A percentile compares a stretch with the other conserved stretches of the same genome.
These are phyloP conservation scores for Lycaena phlaeas DNA, from an alignment of 2,888 invertebrate species.

Conservation along the genomic window DNA sequence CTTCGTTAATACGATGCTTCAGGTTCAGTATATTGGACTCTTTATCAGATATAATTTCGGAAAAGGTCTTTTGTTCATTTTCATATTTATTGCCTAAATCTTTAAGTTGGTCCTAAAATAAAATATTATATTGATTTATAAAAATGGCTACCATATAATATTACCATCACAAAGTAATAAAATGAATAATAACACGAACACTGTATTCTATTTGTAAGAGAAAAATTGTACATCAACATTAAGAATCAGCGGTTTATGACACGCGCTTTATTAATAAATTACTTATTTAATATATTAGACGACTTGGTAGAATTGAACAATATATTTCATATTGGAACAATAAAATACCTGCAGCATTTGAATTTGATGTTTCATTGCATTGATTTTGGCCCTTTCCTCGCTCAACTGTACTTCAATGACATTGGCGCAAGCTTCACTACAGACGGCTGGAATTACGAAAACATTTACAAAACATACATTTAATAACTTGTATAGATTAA, in stretches of 20 bases:
- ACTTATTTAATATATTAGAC: too few species aligned
- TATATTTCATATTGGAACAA: too few species aligned
- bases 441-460: slow-evolving; percentile 33
- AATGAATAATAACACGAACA: too few species aligned
- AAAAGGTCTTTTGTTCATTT: slow-evolving; percentile 31
- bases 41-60: slow-evolving; percentile 34
- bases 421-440: slow-evolving; percentile 56
- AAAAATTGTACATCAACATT: too few species aligned
- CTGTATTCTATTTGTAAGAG: too few species aligned
- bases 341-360: slow-evolving; percentile 47
- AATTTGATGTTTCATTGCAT: slow-evolving; percentile 43
- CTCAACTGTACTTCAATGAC: slow-evolving; percentile 58
- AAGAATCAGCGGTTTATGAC: too few species aligned
- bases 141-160: slow-evolving; percentile 1
- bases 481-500: too few species aligned
- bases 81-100: slow-evolving; percentile 32
- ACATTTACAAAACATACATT: background rate
- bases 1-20: slow-evolving; percentile 49
- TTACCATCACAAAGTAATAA: too few species aligned
- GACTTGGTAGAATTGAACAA: too few species aligned
- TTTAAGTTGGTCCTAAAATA: slow-evolving; percentile 32
- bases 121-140: background rate
- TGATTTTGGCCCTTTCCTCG: slow-evolving; percentile 54
- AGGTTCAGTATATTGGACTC: slow-evolving; percentile 42
- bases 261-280: too few species aligned